Base-by-base conservation (phyloP, 2,797 vertebrate species). In the Synaphobranchus kaupii region DNA sequence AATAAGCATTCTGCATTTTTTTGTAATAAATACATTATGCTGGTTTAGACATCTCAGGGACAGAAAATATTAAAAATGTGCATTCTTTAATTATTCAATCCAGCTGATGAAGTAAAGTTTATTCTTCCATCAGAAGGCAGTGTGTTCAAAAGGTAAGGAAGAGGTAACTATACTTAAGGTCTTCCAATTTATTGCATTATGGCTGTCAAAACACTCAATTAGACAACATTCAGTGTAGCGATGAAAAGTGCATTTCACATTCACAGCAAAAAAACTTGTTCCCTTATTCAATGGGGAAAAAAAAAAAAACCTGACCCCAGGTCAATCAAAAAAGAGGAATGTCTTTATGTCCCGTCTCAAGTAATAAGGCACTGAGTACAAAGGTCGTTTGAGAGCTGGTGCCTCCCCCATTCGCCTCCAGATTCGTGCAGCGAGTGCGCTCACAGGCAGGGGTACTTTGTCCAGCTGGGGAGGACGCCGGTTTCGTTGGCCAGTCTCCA, bases 401-500 rank as follows among this genome's bases (percentile, higher is more conserved):
- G 17, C 56, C 17, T 20, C 8, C n/a, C 39, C 25, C 63, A 3
- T 80, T 44, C 17, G 15, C 76, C 22, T 66, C 22, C 34, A 60
- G 25, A 28, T 31, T 58, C 4, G 7, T 2, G 52, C 44, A 54
- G 63, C 3, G 28, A 31, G 22, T 2, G 1, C 2, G 25, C 34
- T 95, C 91, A 95, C 5, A 86, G 85, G 78, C 95, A 96, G 34
- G 95, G 95, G 88, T 94, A 95, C 87, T 92, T 95, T 87, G 90
- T 85, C 92, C 95, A 91, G 5, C 91, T 87, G 54, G 95, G 94
- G 0, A 97, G 92, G 54, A 88, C 93, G 80, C 94, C 95, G 0
- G 97, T 97, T 90, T 96, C 95, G 44, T 99, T 99, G 63, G 98
- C 98, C 88, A 99, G 94, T 78, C 90, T 97, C 98, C 98, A 99